Conservation (phyloP, 92 coral and sea anemone genomes). For the Epizoanthus scotinus region DNA sequence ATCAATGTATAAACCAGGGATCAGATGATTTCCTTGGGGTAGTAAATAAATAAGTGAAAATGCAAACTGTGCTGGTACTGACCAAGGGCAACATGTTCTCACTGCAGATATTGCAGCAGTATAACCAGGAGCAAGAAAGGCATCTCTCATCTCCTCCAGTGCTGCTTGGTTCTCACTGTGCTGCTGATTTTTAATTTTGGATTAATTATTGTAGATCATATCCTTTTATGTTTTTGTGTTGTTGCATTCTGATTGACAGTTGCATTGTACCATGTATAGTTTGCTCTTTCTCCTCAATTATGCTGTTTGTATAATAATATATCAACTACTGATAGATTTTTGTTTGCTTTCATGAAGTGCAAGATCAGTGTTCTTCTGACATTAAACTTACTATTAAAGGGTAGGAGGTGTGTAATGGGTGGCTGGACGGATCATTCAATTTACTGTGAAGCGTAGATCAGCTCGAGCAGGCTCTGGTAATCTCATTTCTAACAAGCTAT, state of each 20-base stretch:
- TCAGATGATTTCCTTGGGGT: too few species aligned
- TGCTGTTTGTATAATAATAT: background rate
- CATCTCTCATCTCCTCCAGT: slow-evolving; percentile 25
- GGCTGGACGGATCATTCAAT: background rate
- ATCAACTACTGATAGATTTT: background rate
- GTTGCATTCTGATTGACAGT: background rate
- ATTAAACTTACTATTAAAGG: too few species aligned
- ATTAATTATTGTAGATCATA: slow-evolving; percentile 89
- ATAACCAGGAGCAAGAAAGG: slow-evolving; percentile 54
- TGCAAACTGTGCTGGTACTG: background rate
- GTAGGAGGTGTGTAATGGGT: too few species aligned
- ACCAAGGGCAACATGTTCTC: background rate
- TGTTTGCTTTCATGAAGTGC: background rate
- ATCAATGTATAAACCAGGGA: too few species aligned
- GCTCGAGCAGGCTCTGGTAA: too few species aligned
- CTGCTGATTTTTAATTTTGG: slow-evolving; percentile 91
- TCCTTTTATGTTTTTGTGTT: slow-evolving; percentile 59
- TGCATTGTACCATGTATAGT: background rate
- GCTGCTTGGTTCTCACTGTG: slow-evolving; percentile 65
- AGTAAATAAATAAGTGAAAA: background rate
- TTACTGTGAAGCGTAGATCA: background rate
- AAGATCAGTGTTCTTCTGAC: background rate
- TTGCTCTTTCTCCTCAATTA: background rate
- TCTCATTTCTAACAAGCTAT: too few species aligned
- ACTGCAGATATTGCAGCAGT: slow-evolving; percentile 66